Base-by-base conservation (phyloP, 1,140 invertebrate species). In the Tyrophagus putrescentiae region DNA sequence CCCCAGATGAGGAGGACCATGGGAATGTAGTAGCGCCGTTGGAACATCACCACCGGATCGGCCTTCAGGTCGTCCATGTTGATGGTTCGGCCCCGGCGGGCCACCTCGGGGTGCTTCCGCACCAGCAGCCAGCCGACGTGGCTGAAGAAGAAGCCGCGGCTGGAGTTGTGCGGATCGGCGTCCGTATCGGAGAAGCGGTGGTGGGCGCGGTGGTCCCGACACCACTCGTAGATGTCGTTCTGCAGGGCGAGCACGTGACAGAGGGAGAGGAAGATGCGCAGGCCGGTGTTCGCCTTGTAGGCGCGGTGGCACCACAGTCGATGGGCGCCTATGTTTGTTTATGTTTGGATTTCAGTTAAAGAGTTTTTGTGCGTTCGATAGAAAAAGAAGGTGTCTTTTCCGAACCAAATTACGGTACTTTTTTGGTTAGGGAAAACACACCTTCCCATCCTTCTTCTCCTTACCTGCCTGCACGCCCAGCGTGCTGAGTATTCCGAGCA, bases 21-120 rank as follows among this genome's bases (percentile, higher is more conserved):
- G 13, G 36, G 36, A 39, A 39, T 39, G 36, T 39, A 39, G 36
- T 39, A 65, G 61, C 50, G 92, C 71, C 84, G 84, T 70, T 97
- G 93, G 72, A 92, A 91, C 61, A 73, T 73, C 9, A 95, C 74
- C 25, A 97, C 78, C 1, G 83, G 83, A 73, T 98, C 91, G n/a
- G 76, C 76, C 60, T 80, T 77, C n/a, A 97, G 75, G 72, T 98
- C 93, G 32, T 79, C 83, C 27, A 95, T 64, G 70, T 95, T 89
- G n/a, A 97, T 78, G 54, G 78, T 76, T 67, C 85, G 82, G 54
- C 92, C 92, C 68, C 93, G 93, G 58, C 74, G 75, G 64, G 80
- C 87, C 6, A 97, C 84, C 53, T 91, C 83, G n/a, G n/a, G n/a
- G n/a, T n/a, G n/a, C n/a, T n/a, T n/a, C n/a, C n/a, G n/a, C n/a